Conservation (phyloP, 2,888 invertebrate genomes). For the Standfussiana lucernea region DNA sequence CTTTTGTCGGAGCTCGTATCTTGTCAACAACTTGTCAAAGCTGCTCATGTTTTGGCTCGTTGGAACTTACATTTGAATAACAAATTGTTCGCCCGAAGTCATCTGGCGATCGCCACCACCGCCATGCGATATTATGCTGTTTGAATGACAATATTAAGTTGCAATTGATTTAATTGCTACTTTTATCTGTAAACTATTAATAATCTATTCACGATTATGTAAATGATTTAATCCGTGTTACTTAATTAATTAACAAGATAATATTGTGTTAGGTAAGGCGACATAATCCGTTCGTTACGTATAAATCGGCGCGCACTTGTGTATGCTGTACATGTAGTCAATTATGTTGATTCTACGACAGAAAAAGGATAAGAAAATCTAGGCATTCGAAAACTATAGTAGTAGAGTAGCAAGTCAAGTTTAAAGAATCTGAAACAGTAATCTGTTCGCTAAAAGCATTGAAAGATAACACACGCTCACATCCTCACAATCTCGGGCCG, state of each 20-base stretch:
- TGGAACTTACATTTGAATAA: constrained; percentile 75
- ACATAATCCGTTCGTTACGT: constrained; percentile 45
- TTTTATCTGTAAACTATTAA: constrained; percentile 59
- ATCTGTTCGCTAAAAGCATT: constrained; percentile 87
- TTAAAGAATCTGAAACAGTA: constrained; percentile 78
- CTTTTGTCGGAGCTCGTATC: constrained; percentile 70
- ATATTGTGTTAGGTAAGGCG: constrained; percentile 53
- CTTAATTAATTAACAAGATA: constrained; percentile 66
- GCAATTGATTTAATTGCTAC: constrained; percentile 63
- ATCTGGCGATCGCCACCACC: constrained; percentile 62
- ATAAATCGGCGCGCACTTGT: constrained; percentile 39
- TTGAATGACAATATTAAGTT: constrained; percentile 69
- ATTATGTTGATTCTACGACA: constrained; percentile 62
- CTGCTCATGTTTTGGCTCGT: constrained; percentile 71
- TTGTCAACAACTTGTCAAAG: constrained; percentile 75
- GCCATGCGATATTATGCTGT: constrained; percentile 62
- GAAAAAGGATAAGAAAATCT: constrained; percentile 75
- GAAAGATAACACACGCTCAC: constrained; percentile 82
- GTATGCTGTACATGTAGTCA: constrained; percentile 31
- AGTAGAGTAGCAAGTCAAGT: constrained; percentile 67
- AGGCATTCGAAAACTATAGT: constrained; percentile 72
- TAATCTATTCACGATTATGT: constrained; percentile 65
- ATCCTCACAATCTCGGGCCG: constrained; percentile 80
- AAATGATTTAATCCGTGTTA: constrained; percentile 61
- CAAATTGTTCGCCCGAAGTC: constrained; percentile 74